Evolutionary conservation across 2,113 vertebrate genomes (phyloP).

Genomic region (Merops nubicus): DNA sequence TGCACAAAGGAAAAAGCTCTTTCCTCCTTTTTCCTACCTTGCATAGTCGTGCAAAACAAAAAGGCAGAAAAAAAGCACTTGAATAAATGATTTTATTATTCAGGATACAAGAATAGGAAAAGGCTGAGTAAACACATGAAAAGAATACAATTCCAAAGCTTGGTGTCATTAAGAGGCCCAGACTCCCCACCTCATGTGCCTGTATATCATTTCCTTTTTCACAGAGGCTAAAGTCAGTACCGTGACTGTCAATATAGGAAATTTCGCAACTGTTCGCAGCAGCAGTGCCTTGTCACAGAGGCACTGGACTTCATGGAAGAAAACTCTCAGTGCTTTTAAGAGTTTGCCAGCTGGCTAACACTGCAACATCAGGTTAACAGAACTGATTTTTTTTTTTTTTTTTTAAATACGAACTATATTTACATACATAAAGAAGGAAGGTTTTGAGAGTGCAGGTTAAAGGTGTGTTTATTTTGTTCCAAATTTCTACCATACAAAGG

Average conservation of each 20-base stretch:
- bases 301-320: background rate
- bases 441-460: slow-evolving; percentile 6
- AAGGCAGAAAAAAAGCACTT: background rate
- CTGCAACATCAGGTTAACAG: accelerated
- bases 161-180: slow-evolving; percentile 41
- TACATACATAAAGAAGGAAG: background rate
- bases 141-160: slow-evolving; percentile 61
- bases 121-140: slow-evolving; percentile 49
- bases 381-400: background rate
- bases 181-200: background rate
- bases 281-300: background rate
- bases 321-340: background rate
- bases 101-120: slow-evolving; percentile 52
- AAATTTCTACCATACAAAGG: slow-evolving; percentile 53
- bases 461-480: slow-evolving; percentile 53
- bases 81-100: slow-evolving; percentile 27
- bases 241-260: background rate
- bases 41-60: background rate
- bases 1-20: background rate
- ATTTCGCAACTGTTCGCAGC: background rate
- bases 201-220: slow-evolving; percentile 14
- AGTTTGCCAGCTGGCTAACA: background rate
- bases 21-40: background rate
- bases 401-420: background rate
- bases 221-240: background rate